phyloP scores from a whole-genome alignment of 2,888 invertebrate genomes.

The Anodontia alba region DNA sequence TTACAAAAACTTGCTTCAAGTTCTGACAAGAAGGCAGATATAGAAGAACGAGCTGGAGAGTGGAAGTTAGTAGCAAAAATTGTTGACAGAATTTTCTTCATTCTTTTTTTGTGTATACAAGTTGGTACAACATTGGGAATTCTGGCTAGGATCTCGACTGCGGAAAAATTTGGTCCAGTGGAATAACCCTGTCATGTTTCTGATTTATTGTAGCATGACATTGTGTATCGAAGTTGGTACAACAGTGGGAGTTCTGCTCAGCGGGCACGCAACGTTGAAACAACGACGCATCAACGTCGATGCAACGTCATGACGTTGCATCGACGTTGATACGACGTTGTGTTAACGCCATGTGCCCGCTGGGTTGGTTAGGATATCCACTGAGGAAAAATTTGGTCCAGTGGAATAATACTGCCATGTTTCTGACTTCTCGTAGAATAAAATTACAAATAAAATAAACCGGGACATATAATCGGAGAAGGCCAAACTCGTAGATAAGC shows the following conservation, averaged over 20 bases:
- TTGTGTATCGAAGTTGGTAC: constrained; percentile 48
- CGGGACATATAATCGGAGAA: no score
- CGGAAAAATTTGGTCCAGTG: not conserved
- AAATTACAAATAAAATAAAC: no score
- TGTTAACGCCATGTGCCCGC: no score
- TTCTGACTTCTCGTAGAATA: no score
- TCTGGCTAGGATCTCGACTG: constrained; percentile 38
- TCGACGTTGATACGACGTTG: no score
- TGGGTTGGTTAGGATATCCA: constrained; percentile 43
- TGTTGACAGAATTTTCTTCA: constrained; percentile 65
- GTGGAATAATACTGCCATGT: no score
- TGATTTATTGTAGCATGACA: no score
- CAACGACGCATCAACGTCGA: no score
- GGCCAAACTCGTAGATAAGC: no score
- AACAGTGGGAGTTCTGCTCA: constrained; percentile 43
- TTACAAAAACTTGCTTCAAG: constrained; percentile 56
- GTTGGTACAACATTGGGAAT: constrained; percentile 42
- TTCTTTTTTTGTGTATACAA: constrained; percentile 60
- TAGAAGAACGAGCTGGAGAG: constrained; percentile 58
- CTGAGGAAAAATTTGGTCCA: not conserved
- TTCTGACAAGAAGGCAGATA: constrained; percentile 49
- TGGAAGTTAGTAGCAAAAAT: constrained; percentile 68
- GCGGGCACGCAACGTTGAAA: no score
- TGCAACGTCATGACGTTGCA: no score
- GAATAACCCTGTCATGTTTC: not conserved